Evolutionary conservation across 2,888 invertebrate species (phyloP), one percentile per base, ranked within the genome.

Genomic region (Eilema griseolum): DNA sequence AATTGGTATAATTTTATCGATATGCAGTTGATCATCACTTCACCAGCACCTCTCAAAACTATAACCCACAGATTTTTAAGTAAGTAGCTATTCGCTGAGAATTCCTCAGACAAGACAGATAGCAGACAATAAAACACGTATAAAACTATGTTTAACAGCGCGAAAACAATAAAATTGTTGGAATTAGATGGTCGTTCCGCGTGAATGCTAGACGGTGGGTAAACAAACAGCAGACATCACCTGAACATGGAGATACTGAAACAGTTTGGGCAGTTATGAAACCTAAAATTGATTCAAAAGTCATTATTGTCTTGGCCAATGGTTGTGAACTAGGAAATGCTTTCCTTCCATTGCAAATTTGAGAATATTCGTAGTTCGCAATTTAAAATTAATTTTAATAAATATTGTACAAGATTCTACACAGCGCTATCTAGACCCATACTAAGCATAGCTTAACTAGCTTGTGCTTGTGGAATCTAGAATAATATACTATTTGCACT

Each of bases 151-250:
- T 62, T 82, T 79, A 75, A 83, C 69, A 74, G 75, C 67, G 69
- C 68, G 71, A 61, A 74, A 75, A 82, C 82, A 77, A 82, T 82
- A 79, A 82, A 82, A 82, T 70, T 57, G 75, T 78, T 79, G 69
- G 73, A 82, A 76, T 82, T 77, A 79, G 82, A 79, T 37, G 12
- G 41, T 70, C 67, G 66, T 73, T 73, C 74, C 72, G 74, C 73
- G 73, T 71, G 59, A 75, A 74, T 71, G 66, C 69, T 72, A 81
- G 83, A 77, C 82, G 70, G 52, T 72, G 72, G 41, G 72, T 74
- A 83, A 81, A 81, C 82, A 77, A 79, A 69, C 33, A 46, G 16
- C n/a, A 66, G 41, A 66, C 33, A 33, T 33, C 33, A 33, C 8
- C 3, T 69, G 78, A 69, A 73, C 20, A 23, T 61, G 24, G 64